A percentile compares a stretch with the other conserved stretches of the same genome.
Conservation (phyloP, 2,797 vertebrate genomes). For the Linurgus olivaceus region DNA sequence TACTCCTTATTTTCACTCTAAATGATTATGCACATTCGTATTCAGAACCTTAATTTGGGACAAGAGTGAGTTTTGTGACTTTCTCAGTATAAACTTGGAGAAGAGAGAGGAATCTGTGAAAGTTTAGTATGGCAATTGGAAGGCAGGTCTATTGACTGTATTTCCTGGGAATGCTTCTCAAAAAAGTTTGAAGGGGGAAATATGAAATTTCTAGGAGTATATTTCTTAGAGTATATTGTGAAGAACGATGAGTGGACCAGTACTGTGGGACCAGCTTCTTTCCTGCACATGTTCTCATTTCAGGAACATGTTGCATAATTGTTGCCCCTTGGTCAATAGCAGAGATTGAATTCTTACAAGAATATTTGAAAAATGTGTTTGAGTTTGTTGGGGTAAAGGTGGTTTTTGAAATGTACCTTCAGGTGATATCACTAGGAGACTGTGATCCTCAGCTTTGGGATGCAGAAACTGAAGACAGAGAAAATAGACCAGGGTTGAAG, state of each 20-base stretch:
- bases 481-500: background rate
- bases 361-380: background rate
- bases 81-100: background rate
- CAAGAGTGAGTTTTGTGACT: background rate
- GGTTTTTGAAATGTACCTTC: background rate
- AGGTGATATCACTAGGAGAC: background rate
- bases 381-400: background rate
- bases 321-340: background rate
- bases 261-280: background rate
- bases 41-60: background rate
- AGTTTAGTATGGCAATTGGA: background rate
- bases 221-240: background rate
- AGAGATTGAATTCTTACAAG: background rate
- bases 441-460: background rate
- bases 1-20: background rate
- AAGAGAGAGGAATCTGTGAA: background rate
- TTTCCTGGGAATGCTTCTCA: background rate
- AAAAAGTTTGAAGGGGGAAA: background rate
- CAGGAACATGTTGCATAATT: background rate
- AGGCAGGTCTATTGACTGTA: background rate
- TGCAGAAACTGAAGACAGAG: background rate
- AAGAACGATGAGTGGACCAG: background rate
- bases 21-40: background rate
- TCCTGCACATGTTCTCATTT: background rate
- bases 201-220: background rate